These are phyloP conservation scores for Dasypolia templi DNA, from an alignment of 2,888 invertebrate genomes.

Conservation along the genomic window DNA sequence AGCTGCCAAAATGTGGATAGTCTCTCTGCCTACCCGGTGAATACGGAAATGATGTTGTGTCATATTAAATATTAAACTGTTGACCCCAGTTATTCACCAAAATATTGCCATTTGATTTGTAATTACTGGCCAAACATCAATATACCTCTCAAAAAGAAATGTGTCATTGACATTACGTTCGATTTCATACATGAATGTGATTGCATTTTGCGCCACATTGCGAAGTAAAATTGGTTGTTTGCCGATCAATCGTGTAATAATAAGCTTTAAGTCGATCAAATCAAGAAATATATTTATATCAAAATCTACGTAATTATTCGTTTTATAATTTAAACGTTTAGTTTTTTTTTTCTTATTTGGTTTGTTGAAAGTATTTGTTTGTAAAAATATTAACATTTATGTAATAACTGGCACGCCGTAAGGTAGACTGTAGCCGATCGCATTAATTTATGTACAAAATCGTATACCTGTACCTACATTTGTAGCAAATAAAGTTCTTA, in stretches of 20 bases:
- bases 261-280: background rate
- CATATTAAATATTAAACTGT: background rate
- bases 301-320: background rate
- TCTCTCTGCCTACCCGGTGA: background rate
- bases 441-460: too few relatives aligned
- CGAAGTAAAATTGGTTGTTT: background rate
- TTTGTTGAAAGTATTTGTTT: too few relatives aligned
- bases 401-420: too few relatives aligned
- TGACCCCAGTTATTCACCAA: background rate
- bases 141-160: background rate
- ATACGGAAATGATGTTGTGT: background rate
- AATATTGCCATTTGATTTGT: background rate
- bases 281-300: background rate
- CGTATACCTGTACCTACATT: too few relatives aligned
- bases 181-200: conserved; percentile 2
- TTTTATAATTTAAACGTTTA: background rate
- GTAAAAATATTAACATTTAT: too few relatives aligned
- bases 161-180: background rate
- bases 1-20: background rate
- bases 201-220: conserved; percentile 13
- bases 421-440: too few relatives aligned
- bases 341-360: too few relatives aligned
- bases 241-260: background rate
- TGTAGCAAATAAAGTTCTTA: too few relatives aligned
- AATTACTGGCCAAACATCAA: background rate